These are phyloP conservation scores for Leptinotarsa defecta DNA, from an alignment of 1,140 invertebrate genomes.

Conservation along the genomic window DNA sequence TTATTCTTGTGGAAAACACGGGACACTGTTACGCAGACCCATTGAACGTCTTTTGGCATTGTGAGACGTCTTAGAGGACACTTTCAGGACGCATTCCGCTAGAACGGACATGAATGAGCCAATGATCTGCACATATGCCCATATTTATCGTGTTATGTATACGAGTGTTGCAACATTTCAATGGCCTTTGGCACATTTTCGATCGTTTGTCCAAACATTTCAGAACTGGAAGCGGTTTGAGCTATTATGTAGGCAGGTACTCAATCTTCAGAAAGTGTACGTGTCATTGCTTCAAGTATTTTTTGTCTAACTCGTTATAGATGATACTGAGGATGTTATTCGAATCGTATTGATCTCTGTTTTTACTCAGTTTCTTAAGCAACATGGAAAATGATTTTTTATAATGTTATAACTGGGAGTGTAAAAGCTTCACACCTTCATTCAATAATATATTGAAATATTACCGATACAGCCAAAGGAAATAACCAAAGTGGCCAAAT, in stretches of 20 bases:
- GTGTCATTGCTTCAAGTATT: too few species aligned
- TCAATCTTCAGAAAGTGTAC: background rate
- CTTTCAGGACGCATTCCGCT: slow-evolving; percentile 21
- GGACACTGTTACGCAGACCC: slow-evolving; percentile 16
- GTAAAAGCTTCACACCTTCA: too few species aligned
- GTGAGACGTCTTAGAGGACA: slow-evolving; percentile 20
- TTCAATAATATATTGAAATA: too few species aligned
- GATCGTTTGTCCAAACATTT: slow-evolving; percentile 27
- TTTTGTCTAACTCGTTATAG: too few species aligned
- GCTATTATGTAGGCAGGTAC: slow-evolving; percentile 15
- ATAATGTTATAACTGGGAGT: too few species aligned
- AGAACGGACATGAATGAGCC: slow-evolving; percentile 19
- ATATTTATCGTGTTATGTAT: slow-evolving; percentile 29
- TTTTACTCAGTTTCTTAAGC: too few species aligned
- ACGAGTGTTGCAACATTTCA: slow-evolving; percentile 26
- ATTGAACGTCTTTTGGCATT: slow-evolving; percentile 26
- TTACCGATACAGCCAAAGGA: too few species aligned
- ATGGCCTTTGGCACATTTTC: slow-evolving; percentile 22
- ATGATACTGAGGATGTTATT: too few species aligned
- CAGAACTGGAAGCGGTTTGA: background rate
- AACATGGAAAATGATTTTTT: too few species aligned
- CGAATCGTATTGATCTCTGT: too few species aligned
- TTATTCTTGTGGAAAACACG: slow-evolving; percentile 12
- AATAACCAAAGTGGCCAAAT: too few species aligned
- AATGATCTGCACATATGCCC: slow-evolving; percentile 28